These are phyloP conservation scores for Trematocara zebra DNA, from an alignment of 2,113 vertebrate species.

Conservation along the genomic window DNA sequence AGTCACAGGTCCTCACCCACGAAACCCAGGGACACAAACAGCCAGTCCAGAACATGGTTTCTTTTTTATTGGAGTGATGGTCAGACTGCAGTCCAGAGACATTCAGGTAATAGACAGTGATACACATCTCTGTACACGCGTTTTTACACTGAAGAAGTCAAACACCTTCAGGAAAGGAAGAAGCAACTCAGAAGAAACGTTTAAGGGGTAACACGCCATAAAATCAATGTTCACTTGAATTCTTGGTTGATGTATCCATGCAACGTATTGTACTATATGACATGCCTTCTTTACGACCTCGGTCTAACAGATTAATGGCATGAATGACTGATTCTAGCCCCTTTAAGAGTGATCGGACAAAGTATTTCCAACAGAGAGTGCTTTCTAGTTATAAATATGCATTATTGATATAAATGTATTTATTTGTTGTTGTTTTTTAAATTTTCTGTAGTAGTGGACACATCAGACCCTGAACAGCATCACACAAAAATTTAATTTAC, in stretches of 20 bases:
- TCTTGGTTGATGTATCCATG: slow-evolving; percentile 30
- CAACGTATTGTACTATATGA: slow-evolving; percentile 25
- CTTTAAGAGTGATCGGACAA: slow-evolving; percentile 32
- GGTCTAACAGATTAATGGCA: slow-evolving; percentile 22
- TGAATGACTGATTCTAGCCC: slow-evolving; percentile 23
- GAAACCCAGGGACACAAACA: not conserved
- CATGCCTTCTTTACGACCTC: slow-evolving; percentile 15
- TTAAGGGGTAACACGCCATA: slow-evolving; percentile 39
- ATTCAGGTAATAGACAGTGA: slow-evolving; percentile 66
- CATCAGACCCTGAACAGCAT: slow-evolving; percentile 66
- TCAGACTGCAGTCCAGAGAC: slow-evolving; percentile 71
- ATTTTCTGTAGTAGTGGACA: slow-evolving; percentile 63
- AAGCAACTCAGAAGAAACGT: slow-evolving; percentile 27
- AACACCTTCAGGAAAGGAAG: slow-evolving; percentile 50
- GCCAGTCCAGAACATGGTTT: slow-evolving; percentile 47
- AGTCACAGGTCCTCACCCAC: not conserved
- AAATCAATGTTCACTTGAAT: slow-evolving; percentile 24
- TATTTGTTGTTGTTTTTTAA: not conserved
- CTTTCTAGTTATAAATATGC: slow-evolving; percentile 48
- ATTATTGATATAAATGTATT: slow-evolving; percentile 6
- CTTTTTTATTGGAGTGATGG: slow-evolving; percentile 64
- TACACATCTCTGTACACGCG: slow-evolving; percentile 62
- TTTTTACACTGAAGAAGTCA: slow-evolving; percentile 64
- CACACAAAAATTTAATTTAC: slow-evolving; percentile 68
- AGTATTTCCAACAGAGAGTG: slow-evolving; percentile 44